phyloP scores from a whole-genome alignment of 2,888 invertebrate genomes.

The Arrhopalites spinosus region DNA sequence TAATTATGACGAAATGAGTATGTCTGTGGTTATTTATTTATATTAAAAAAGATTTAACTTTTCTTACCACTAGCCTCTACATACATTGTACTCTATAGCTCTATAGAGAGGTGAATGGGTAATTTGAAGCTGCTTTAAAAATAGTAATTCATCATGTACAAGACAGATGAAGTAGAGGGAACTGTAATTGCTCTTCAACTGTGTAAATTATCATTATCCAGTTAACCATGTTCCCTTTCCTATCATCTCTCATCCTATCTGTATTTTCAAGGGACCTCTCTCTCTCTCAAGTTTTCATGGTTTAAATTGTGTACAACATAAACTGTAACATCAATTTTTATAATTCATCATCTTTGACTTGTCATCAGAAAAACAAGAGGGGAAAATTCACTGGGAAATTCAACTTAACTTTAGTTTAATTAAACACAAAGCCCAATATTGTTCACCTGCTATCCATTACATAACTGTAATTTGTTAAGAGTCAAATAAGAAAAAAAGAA shows the following conservation, averaged over 20 bases:
- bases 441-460: background rate
- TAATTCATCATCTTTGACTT: background rate
- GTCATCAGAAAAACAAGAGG: background rate
- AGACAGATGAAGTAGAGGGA: slow-evolving; percentile 12
- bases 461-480: too few species aligned
- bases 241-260: background rate
- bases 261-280: too few species aligned
- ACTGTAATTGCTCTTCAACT: slow-evolving; percentile 15
- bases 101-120: background rate
- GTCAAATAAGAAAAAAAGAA: too few species aligned
- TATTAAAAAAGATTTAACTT: background rate
- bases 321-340: background rate
- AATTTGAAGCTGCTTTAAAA: slow-evolving; percentile 1
- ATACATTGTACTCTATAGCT: too few species aligned
- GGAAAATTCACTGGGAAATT: background rate
- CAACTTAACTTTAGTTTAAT: background rate
- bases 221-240: background rate
- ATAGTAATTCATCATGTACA: slow-evolving; percentile 30
- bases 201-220: slow-evolving; percentile 23
- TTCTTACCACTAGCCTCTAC: too few species aligned
- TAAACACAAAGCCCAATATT: background rate
- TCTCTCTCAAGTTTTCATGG: too few species aligned
- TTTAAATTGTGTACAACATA: too few species aligned
- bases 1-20: background rate
- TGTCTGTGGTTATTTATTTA: background rate